Evolutionary conservation across 2,888 invertebrate genomes (phyloP).

Genomic region (Sesia apiformis): DNA sequence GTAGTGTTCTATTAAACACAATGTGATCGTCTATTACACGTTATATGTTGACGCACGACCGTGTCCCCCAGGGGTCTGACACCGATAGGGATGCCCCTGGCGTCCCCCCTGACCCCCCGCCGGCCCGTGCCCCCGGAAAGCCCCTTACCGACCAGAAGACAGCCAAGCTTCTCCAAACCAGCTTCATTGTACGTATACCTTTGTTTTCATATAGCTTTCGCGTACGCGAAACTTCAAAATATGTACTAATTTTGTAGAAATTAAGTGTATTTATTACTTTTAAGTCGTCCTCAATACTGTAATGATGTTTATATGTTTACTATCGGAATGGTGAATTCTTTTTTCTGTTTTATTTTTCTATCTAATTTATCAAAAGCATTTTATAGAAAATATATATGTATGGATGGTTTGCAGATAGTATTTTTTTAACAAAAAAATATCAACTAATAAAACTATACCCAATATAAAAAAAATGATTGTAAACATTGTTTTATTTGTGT

Average conservation of each 20-base stretch:
- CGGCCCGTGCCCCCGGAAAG: slow-evolving; percentile 39
- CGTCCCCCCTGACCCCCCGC: slow-evolving; percentile 38
- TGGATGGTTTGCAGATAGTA: no score
- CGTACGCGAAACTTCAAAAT: no score
- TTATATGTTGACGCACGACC: neutral
- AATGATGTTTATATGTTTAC: no score
- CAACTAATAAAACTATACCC: no score
- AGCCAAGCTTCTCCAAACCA: slow-evolving; percentile 42
- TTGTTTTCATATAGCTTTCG: neutral
- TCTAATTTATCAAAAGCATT: no score
- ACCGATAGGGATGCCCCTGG: slow-evolving; percentile 22
- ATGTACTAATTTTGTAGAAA: slow-evolving; percentile 18
- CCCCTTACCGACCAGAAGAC: slow-evolving; percentile 47
- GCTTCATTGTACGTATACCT: slow-evolving; percentile 53
- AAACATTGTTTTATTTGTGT: no score
- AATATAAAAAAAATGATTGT: no score
- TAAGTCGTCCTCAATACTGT: neutral
- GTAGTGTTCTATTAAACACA: no score
- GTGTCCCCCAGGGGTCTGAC: slow-evolving; percentile 39
- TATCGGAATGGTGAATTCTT: no score
- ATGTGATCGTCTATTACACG: neutral
- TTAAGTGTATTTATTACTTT: slow-evolving; percentile 12
- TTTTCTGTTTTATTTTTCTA: no score
- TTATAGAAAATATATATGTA: no score
- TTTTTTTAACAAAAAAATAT: no score